Base-by-base conservation (phyloP, 30 jellyfish, hydroid and myxozoan genomes). In the Aurelia aurita region DNA sequence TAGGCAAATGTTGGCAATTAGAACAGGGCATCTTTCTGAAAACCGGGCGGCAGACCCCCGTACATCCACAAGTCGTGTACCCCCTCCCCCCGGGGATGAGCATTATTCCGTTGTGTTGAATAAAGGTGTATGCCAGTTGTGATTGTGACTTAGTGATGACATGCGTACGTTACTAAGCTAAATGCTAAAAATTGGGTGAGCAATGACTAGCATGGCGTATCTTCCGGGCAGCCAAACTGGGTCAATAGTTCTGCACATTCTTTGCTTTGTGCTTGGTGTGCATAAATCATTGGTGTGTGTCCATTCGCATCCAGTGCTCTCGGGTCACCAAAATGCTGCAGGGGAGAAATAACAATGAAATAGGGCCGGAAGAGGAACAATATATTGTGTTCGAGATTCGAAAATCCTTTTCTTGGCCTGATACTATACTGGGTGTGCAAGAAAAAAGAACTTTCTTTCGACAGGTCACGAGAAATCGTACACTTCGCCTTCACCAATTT, bases 151-250 rank as follows among this genome's bases (percentile, higher is more conserved):
- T 39, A 39, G 15, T 39, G 51, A 39, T 39, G 13, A 25, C 69
- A 58, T 61, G 73, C 39, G 73, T 22, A 14, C 47, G 31, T 61
- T 61, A 1, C 61, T 32, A n/a, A n/a, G 51, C 26, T 13, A n/a
- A 32, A 54, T 54, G 29, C 9, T 20, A 8, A 44, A 3, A 12
- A 3, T 8, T 11, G 55, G 65, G 11, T n/a, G 29, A 1, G 35
- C 22, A n/a, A 49, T 47, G 14, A 15, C 80, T 65, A 94, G 80
- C 99, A 94, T 15, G 99, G 99, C 21, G 99, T 94, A 45, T 94
- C 99, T 58, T 94, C 96, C 12, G 97, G 96, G 63, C 97, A 88
- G 16, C 97, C 99, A 67, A 82, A 94, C 68, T 88, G 97, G 21
- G 83, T 18, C 60, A 94, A 49, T 58, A 94, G 69, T 29, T 88